phyloP scores from a whole-genome alignment of 2,888 invertebrate genomes.

The Zygogramma bicolorata region DNA sequence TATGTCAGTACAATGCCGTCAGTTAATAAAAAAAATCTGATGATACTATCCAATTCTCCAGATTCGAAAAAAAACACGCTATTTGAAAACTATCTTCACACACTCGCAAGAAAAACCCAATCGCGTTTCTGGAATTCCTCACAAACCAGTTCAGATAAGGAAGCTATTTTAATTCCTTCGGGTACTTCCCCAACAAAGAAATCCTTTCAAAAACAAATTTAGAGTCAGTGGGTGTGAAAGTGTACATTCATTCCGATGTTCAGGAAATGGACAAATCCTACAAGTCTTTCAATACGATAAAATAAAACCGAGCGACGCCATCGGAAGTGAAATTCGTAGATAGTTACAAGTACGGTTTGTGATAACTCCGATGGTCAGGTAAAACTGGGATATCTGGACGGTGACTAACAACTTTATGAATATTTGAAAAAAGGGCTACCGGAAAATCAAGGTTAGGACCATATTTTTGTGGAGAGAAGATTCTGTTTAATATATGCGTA shows the following conservation, averaged over 20 bases:
- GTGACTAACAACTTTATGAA: neutral
- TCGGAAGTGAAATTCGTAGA: neutral
- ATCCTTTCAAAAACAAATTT: neutral
- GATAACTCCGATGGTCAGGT: neutral
- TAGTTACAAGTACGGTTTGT: neutral
- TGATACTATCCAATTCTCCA: no score
- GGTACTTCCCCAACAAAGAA: neutral
- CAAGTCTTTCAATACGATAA: neutral
- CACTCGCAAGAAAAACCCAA: no score
- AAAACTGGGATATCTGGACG: neutral
- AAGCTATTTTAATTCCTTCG: neutral
- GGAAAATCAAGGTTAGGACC: no score
- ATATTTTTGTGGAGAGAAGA: no score
- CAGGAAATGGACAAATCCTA: neutral
- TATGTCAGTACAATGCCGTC: no score
- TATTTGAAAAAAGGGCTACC: neutral
- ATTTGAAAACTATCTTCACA: no score
- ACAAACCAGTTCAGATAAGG: neutral
- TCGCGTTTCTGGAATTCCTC: no score
- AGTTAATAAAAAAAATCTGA: no score
- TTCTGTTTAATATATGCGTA: no score
- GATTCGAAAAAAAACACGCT: no score
- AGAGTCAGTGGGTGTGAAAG: neutral
- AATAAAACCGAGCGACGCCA: neutral
- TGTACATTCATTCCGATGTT: neutral